Evolutionary conservation across 2,888 invertebrate genomes (phyloP).

Genomic region (Alentia gelatinosa): DNA sequence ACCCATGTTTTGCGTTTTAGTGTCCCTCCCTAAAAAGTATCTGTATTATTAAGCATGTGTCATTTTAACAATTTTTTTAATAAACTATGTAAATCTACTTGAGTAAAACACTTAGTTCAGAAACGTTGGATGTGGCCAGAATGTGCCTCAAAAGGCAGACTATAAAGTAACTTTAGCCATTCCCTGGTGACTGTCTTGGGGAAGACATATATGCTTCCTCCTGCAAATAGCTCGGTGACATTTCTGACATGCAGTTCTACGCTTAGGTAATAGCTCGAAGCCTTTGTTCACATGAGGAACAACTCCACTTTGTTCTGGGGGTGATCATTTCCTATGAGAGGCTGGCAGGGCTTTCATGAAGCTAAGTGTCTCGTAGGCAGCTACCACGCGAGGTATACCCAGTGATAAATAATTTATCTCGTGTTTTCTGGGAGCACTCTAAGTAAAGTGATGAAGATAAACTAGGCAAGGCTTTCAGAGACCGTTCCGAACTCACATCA

Average conservation of each 20-base stretch:
- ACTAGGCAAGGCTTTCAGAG: background rate
- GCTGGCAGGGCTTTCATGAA: constrained; percentile 30
- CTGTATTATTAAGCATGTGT: no score
- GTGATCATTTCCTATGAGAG: constrained; percentile 3
- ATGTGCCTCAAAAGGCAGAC: no score
- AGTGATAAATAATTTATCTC: background rate
- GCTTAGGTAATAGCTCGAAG: background rate
- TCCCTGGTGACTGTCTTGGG: no score
- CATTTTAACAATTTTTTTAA: no score
- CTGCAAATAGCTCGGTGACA: background rate
- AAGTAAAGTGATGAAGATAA: constrained; percentile 29
- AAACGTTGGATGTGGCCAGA: no score
- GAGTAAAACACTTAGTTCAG: no score
- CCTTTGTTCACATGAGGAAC: background rate
- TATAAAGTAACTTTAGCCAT: no score
- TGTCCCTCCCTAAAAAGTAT: no score
- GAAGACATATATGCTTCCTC: no score
- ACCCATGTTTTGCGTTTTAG: no score
- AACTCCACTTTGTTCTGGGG: background rate
- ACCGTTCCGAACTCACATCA: constrained; percentile 52
- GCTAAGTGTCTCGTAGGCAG: constrained; percentile 8
- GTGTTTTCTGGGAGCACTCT: background rate
- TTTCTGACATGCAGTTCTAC: background rate
- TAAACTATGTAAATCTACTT: no score
- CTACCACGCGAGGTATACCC: background rate